Percentiles rank a stretch among this genome's conserved stretches.
Conservation (phyloP, 2,113 vertebrate species). For the Nicator chloris region DNA sequence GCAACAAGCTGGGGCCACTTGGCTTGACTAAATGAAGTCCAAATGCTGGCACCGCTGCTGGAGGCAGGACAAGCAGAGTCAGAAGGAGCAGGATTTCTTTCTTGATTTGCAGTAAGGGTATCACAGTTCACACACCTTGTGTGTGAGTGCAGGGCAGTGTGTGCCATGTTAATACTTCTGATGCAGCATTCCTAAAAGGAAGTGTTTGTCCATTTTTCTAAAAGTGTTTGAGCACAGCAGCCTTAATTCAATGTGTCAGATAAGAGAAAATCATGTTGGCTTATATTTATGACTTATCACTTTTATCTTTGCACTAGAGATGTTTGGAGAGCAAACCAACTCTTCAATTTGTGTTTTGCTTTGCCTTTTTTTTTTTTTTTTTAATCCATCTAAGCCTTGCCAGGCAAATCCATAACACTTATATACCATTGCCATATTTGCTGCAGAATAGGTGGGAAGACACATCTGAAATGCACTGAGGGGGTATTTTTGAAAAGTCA, state of each 20-base stretch:
- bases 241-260: slow-evolving; percentile 63
- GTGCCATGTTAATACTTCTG: slow-evolving; percentile 27
- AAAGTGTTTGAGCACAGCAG: slow-evolving; percentile 58
- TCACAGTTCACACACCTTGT: neutral
- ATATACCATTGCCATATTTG: neutral
- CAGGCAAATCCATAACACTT: neutral
- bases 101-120: neutral
- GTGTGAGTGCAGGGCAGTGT: neutral
- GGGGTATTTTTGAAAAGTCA: neutral
- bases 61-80: neutral
- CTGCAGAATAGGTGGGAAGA: neutral
- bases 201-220: slow-evolving; percentile 61
- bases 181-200: slow-evolving; percentile 49
- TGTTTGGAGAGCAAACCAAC: slow-evolving; percentile 26
- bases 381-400: neutral
- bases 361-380: neutral
- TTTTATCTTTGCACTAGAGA: slow-evolving; percentile 40
- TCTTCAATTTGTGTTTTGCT: neutral
- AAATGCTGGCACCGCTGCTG: neutral
- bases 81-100: neutral
- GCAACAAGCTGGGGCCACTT: neutral
- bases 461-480: neutral
- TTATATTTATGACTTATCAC: slow-evolving; percentile 62
- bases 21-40: neutral
- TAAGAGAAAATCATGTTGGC: slow-evolving; percentile 61